Percentiles rank a stretch among this genome's conserved stretches.
These are phyloP conservation scores for Tenthredo scrophulariae DNA, from an alignment of 2,888 invertebrate species.

Conservation along the genomic window DNA sequence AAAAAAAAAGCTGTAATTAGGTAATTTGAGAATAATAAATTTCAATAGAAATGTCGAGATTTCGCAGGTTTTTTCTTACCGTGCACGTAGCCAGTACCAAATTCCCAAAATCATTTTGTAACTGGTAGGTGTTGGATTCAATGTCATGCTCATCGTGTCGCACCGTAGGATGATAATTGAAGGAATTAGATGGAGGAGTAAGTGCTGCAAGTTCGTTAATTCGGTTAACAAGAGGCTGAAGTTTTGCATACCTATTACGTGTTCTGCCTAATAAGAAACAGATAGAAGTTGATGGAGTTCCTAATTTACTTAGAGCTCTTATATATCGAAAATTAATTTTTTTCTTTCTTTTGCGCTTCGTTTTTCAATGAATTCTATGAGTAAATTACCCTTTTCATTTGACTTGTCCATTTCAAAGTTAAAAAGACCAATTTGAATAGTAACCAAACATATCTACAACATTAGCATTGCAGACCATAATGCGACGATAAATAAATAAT, in stretches of 20 bases:
- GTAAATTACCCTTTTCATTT: conserved; percentile 19
- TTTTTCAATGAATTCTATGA: background rate
- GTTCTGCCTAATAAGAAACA: background rate
- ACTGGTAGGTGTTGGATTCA: conserved; percentile 3
- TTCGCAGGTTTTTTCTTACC: background rate
- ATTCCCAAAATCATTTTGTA: conserved; percentile 19
- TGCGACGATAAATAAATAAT: background rate
- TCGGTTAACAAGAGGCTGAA: conserved; percentile 32
- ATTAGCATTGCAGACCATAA: background rate
- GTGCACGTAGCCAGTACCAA: conserved; percentile 14
- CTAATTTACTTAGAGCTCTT: background rate
- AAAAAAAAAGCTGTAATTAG: background rate
- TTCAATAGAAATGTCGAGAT: background rate
- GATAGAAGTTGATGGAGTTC: background rate
- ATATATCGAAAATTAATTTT: background rate
- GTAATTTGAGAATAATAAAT: background rate
- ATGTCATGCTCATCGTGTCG: background rate
- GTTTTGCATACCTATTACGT: conserved; percentile 32
- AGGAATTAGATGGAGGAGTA: background rate
- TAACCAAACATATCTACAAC: background rate
- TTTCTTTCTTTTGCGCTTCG: background rate
- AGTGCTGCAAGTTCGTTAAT: background rate
- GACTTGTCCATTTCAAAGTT: conserved; percentile 20
- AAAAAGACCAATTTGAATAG: background rate
- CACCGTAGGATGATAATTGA: background rate